Conservation (phyloP, 2,113 vertebrate species). For the Mixornis gularis region DNA sequence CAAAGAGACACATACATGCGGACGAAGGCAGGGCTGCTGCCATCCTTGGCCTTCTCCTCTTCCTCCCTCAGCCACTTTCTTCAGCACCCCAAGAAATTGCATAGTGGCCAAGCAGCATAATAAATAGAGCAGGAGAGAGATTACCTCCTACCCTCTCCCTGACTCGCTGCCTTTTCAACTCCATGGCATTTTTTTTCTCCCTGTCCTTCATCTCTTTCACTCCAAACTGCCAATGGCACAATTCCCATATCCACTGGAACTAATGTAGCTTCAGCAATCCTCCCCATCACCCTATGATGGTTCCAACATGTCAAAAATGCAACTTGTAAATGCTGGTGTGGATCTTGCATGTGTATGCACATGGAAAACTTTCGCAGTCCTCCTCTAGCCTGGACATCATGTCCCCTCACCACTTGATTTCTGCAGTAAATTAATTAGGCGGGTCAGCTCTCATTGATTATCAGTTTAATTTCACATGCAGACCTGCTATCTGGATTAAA, state of each 20-base stretch:
- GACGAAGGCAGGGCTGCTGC: conserved; percentile 9
- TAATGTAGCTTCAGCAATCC: conserved; percentile 33
- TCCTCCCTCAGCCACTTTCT: neutral
- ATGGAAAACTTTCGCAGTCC: neutral
- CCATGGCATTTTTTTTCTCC: neutral
- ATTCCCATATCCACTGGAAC: conserved; percentile 46
- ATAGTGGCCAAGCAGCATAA: conserved; percentile 37
- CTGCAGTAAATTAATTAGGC: conserved; percentile 63
- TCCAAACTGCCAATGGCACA: conserved; percentile 27
- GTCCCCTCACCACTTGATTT: conserved; percentile 1
- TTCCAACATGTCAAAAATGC: conserved; percentile 10
- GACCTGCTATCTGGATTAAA: conserved; percentile 11
- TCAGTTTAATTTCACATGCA: conserved; percentile 39
- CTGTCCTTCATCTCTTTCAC: neutral
- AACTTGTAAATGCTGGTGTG: neutral
- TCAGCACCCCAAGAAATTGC: neutral
- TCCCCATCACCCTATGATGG: neutral
- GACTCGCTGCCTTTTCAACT: neutral
- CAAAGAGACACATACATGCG: neutral
- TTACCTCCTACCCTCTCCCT: neutral
- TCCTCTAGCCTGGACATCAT: neutral
- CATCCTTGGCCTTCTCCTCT: neutral
- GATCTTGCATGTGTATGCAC: neutral
- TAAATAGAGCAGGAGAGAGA: conserved; percentile 22
- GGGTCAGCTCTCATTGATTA: conserved; percentile 58